Percentiles rank a stretch among this genome's conserved stretches.
Conservation (phyloP, 2,888 invertebrate genomes). For the Drepanosiphum platanoidis region DNA sequence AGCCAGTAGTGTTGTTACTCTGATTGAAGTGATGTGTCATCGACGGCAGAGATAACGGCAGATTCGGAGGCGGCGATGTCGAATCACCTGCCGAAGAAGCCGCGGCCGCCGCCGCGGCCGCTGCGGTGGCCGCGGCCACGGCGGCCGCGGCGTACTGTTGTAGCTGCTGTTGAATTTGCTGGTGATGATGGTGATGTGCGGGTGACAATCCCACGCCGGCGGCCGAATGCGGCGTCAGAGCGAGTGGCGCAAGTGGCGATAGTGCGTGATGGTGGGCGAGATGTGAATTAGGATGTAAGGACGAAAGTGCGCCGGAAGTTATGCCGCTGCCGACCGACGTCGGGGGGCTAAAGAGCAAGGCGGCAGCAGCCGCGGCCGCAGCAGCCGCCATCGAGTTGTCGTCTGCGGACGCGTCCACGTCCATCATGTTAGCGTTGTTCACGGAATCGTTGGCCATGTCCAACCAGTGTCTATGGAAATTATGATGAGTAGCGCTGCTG, state of each 20-base stretch:
- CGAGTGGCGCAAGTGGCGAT: slow-evolving; percentile 23
- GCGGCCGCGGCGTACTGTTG: slow-evolving; percentile 55
- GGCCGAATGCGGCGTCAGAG: slow-evolving; percentile 37
- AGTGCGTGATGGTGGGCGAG: slow-evolving; percentile 42
- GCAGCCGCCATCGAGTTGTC: slow-evolving; percentile 51
- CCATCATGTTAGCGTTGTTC: slow-evolving; percentile 27
- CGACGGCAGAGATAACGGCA: slow-evolving; percentile 25
- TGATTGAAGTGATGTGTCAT: slow-evolving; percentile 35
- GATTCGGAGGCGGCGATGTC: slow-evolving; percentile 24
- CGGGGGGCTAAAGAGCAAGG: slow-evolving; percentile 37
- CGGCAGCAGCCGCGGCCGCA: slow-evolving; percentile 51
- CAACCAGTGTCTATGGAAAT: slow-evolving; percentile 55
- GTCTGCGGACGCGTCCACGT: slow-evolving; percentile 32
- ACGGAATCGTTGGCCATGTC: slow-evolving; percentile 46
- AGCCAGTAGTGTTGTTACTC: slow-evolving; percentile 18
- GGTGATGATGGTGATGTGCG: slow-evolving; percentile 49
- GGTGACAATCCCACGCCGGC: background rate
- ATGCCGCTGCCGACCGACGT: slow-evolving; percentile 39
- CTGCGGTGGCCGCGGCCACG: slow-evolving; percentile 47
- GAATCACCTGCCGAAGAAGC: slow-evolving; percentile 42
- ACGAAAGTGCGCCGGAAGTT: slow-evolving; percentile 27
- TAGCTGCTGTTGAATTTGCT: slow-evolving; percentile 51
- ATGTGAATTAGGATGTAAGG: slow-evolving; percentile 37
- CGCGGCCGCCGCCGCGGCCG: slow-evolving; percentile 33
- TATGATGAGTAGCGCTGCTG: slow-evolving; percentile 27